Percentiles rank a stretch among this genome's conserved stretches.
phyloP scores from a whole-genome alignment of 2,113 vertebrate species.

The Terrapene triunguis region DNA sequence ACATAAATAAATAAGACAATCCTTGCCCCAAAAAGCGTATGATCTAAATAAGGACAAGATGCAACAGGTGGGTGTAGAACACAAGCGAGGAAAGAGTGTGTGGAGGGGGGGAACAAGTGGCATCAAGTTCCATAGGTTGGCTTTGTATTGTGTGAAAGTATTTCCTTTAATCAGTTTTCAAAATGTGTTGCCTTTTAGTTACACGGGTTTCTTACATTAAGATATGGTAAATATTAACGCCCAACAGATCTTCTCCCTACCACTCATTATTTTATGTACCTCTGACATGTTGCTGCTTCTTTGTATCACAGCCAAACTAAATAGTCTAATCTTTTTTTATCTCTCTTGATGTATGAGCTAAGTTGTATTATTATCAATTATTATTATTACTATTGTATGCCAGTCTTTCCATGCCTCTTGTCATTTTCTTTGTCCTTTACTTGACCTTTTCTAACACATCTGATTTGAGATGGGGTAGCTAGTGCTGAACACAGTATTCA shows the following conservation, averaged over 20 bases:
- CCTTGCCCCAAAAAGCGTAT: slow-evolving; percentile 34
- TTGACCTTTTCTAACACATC: background rate
- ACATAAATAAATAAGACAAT: slow-evolving; percentile 48
- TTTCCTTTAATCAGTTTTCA: slow-evolving; percentile 26
- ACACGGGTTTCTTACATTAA: background rate
- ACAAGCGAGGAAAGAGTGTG: background rate
- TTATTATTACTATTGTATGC: background rate
- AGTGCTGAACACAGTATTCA: background rate
- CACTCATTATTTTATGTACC: background rate
- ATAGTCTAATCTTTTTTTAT: background rate
- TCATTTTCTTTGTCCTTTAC: background rate
- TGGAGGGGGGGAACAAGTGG: background rate
- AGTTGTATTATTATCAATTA: background rate
- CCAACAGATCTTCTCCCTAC: background rate
- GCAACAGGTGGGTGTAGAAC: background rate
- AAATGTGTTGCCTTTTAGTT: background rate
- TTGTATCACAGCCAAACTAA: background rate
- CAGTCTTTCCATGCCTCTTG: background rate
- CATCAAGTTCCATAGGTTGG: background rate
- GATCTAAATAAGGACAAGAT: slow-evolving; percentile 1
- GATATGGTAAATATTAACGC: background rate
- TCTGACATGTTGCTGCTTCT: background rate
- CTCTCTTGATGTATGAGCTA: background rate
- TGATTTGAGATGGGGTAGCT: background rate
- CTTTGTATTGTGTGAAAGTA: background rate